Base-by-base conservation (phyloP, 2,113 vertebrate genomes). In the Gopherus evgoodei region DNA sequence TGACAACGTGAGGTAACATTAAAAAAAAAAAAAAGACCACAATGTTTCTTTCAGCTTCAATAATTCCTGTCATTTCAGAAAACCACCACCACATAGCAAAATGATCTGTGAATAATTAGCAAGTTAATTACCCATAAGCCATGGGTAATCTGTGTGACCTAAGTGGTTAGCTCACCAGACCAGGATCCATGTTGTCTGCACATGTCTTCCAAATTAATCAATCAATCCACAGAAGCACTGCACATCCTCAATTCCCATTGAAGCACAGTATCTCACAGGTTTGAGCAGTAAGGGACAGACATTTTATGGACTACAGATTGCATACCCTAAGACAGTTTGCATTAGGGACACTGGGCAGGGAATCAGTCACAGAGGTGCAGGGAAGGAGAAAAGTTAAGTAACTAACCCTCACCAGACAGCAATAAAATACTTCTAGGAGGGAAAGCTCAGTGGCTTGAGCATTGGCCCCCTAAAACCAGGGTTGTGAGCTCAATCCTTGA, bases 101-200 rank as follows among this genome's bases (percentile, higher is more conserved):
- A 96, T 96, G 97, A 80, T 96, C 97, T 94, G 87, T 94, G 95
- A 94, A 94, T 97, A 97, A 96, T 97, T 97, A 97, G 95, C 96
- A 97, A 93, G 94, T 96, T 97, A 97, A 97, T 97, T 97, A 97
- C 81, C 85, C 95, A 96, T 95, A 92, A 96, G 80, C 42, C 93
- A 83, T 87, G 79, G 92, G 94, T 91, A 95, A 96, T 97, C 94
- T 88, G 91, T 88, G 87, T 95, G 96, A 93, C 94, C 90, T 94
- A 88, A 91, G 89, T 83, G 93, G 96, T 95, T 96, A 94, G 85
- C 85, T 95, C 87, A 93, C 89, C 89, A 87, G 78, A 87, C 84
- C 93, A 82, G 91, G 89, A 83, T 42, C 29, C 79, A 87, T 25
- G 89, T 91, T 95, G 94, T 89, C 47, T 86, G 78, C 87, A 96